Evolutionary conservation across 1,140 invertebrate species (phyloP).

Genomic region (Zaprionus ghesquierei): DNA sequence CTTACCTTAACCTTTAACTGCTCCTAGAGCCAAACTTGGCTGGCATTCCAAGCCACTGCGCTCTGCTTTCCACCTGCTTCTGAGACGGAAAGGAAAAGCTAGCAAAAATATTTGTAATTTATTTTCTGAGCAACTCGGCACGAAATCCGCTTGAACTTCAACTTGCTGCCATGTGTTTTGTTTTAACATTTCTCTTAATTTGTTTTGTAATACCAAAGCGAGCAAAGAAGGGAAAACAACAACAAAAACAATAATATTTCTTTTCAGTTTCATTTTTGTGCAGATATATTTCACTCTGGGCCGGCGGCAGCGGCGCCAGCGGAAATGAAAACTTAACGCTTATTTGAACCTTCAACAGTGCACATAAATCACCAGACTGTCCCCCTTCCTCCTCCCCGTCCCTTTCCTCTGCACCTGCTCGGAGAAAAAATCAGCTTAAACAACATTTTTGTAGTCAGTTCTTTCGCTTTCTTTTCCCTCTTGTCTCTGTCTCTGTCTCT

Average conservation of each 20-base stretch:
- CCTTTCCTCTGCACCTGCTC: not conserved
- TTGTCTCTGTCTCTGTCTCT: constrained; percentile 42
- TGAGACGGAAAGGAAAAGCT: not conserved
- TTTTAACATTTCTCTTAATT: constrained; percentile 79
- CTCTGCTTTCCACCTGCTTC: not conserved
- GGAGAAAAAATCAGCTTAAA: constrained; percentile 59
- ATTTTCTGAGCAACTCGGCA: constrained; percentile 32
- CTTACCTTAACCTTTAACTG: constrained; percentile 7
- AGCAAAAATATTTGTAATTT: constrained; percentile 20
- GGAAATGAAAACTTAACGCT: constrained; percentile 81
- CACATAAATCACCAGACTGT: constrained; percentile 77
- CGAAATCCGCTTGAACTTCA: constrained; percentile 45
- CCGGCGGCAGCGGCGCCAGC: constrained; percentile 60
- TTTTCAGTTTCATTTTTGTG: constrained; percentile 65
- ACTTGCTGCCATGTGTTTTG: constrained; percentile 52
- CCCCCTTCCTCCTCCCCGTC: not conserved
- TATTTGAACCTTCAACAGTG: constrained; percentile 80
- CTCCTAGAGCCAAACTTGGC: too few relatives aligned
- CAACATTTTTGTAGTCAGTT: constrained; percentile 51
- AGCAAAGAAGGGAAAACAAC: constrained; percentile 35
- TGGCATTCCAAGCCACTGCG: not conserved
- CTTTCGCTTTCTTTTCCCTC: constrained; percentile 19
- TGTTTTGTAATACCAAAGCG: constrained; percentile 60
- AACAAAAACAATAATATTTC: constrained; percentile 74
- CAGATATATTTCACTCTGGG: constrained; percentile 62